Conservation (phyloP, 2,113 vertebrate genomes). For the Pao palembangensis region DNA sequence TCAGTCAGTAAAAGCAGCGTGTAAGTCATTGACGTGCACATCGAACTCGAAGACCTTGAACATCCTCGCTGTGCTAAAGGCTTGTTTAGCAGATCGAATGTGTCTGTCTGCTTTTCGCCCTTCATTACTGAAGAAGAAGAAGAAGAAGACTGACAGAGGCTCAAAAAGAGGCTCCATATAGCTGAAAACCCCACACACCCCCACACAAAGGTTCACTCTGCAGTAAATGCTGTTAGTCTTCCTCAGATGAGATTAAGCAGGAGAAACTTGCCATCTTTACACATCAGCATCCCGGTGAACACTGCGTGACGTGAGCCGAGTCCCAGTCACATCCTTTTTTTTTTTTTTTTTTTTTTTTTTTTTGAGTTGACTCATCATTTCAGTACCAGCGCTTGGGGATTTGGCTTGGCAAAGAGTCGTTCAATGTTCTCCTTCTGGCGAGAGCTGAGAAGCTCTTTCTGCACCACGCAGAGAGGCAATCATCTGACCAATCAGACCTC, state of each 20-base stretch:
- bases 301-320: conserved; percentile 22
- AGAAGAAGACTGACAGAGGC: conserved; percentile 19
- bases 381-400: conserved; percentile 22
- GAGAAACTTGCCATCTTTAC: conserved; percentile 16
- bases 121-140: conserved; percentile 41
- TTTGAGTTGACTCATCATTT: conserved; percentile 50
- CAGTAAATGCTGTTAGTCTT: conserved; percentile 3
- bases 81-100: conserved; percentile 39
- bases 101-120: conserved; percentile 35
- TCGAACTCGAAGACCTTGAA: conserved; percentile 29
- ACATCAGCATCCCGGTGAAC: conserved; percentile 19
- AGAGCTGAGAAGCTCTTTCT: conserved; percentile 35
- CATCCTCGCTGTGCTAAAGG: conserved; percentile 36
- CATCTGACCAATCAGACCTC: conserved; percentile 56
- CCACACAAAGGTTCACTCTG: neutral
- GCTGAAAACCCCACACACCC: neutral
- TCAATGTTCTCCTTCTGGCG: conserved; percentile 64
- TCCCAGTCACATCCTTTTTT: conserved; percentile 25
- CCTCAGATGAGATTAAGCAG: conserved; percentile 5
- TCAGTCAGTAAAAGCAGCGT: conserved; percentile 18
- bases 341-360: conserved; percentile 43
- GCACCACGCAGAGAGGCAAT: conserved; percentile 52
- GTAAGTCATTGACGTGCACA: conserved; percentile 33
- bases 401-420: conserved; percentile 31
- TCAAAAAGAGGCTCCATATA: conserved; percentile 12